Evolutionary conservation across 1,140 invertebrate species (phyloP).

Genomic region (Drosophila sulfurigaster): DNA sequence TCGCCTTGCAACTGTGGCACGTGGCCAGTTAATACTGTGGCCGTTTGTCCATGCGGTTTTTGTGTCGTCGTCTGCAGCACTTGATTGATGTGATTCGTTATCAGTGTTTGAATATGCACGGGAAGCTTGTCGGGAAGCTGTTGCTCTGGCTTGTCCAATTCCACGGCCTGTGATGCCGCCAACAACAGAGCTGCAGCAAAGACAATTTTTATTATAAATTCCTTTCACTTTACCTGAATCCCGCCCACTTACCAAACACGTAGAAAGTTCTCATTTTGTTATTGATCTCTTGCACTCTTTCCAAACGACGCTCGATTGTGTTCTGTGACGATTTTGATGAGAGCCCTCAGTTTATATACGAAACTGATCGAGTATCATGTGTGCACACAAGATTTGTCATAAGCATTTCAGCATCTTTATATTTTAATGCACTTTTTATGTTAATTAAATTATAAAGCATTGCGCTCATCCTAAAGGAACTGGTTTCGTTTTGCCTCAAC

Average conservation of each 20-base stretch:
- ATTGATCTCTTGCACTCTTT: slow-evolving; percentile 10
- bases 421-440: slow-evolving; percentile 44
- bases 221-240: too few species aligned
- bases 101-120: slow-evolving; percentile 59
- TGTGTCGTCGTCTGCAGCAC: slow-evolving; percentile 49
- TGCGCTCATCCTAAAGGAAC: slow-evolving; percentile 18
- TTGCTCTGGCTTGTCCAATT: slow-evolving; percentile 45
- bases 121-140: slow-evolving; percentile 54
- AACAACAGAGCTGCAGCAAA: slow-evolving; percentile 49
- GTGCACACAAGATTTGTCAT: slow-evolving; percentile 54
- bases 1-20: slow-evolving; percentile 41
- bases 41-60: slow-evolving; percentile 29
- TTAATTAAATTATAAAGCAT: slow-evolving; percentile 29
- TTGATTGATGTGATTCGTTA: slow-evolving; percentile 76
- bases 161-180: slow-evolving; percentile 34
- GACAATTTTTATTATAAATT: neutral
- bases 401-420: slow-evolving; percentile 45
- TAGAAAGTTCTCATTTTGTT: slow-evolving; percentile 49
- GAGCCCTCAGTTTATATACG: slow-evolving; percentile 58
- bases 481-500: slow-evolving; percentile 35
- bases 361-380: slow-evolving; percentile 35
- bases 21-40: slow-evolving; percentile 52
- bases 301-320: slow-evolving; percentile 23
- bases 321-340: slow-evolving; percentile 47
- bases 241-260: slow-evolving; percentile 53